Evolutionary conservation across 2,797 vertebrate species (phyloP).

Genomic region (Buceros bicornis): DNA sequence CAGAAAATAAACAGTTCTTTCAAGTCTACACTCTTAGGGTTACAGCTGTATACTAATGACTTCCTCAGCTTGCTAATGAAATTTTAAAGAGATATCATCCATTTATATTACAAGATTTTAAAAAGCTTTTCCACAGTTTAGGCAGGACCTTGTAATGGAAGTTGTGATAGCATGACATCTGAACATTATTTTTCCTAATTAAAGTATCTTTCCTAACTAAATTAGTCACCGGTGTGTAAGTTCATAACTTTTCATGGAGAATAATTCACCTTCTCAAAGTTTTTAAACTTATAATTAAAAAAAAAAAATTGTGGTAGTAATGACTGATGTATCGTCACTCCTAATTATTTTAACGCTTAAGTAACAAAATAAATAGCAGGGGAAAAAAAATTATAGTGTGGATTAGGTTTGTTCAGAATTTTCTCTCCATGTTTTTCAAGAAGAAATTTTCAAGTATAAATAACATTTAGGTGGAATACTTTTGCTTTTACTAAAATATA

Average conservation of each 20-base stretch:
- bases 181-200: neutral
- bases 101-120: conserved; percentile 3
- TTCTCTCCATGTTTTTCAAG: neutral
- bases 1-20: conserved; percentile 73
- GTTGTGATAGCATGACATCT: neutral
- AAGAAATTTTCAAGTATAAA: neutral
- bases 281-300: neutral
- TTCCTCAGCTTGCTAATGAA: conserved; percentile 16
- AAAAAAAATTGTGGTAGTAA: neutral
- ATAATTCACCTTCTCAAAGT: neutral
- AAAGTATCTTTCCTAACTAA: neutral
- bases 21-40: conserved; percentile 56
- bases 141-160: neutral
- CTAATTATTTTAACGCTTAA: neutral
- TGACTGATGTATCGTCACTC: neutral
- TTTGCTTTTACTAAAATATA: neutral
- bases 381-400: neutral
- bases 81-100: conserved; percentile 60
- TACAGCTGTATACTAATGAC: conserved; percentile 68
- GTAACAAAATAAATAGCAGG: neutral
- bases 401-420: neutral
- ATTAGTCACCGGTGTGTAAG: neutral
- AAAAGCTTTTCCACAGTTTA: neutral
- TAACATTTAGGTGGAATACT: neutral
- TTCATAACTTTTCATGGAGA: neutral